A percentile compares a stretch with the other conserved stretches of the same genome.
Conservation (phyloP, 2,888 invertebrate species). For the Drosophila putrida region DNA sequence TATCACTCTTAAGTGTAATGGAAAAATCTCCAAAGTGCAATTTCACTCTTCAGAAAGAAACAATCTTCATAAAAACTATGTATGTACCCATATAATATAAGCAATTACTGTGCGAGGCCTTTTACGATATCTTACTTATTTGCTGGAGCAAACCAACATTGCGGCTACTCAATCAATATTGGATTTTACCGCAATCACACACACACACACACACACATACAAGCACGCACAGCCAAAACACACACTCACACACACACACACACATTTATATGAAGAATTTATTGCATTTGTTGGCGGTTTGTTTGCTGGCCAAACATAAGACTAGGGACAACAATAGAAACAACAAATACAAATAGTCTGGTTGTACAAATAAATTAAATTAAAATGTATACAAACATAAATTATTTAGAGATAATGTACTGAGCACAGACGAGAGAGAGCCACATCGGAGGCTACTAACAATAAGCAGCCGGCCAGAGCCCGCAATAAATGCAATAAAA, state of each 20-base stretch:
- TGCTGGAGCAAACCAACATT: slow-evolving; percentile 58
- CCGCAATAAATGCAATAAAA: slow-evolving; percentile 78
- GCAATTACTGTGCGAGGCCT: slow-evolving; percentile 47
- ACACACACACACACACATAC: slow-evolving; percentile 19
- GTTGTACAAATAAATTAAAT: slow-evolving; percentile 75
- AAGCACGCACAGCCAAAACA: neutral
- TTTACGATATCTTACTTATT: slow-evolving; percentile 66
- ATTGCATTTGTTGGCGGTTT: slow-evolving; percentile 56
- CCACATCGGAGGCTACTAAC: slow-evolving; percentile 47
- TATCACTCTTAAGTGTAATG: slow-evolving; percentile 50
- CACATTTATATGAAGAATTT: slow-evolving; percentile 53
- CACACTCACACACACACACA: slow-evolving; percentile 7
- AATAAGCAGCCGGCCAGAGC: slow-evolving; percentile 62
- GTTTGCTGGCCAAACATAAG: slow-evolving; percentile 58
- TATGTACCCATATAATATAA: slow-evolving; percentile 45
- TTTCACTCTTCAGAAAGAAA: slow-evolving; percentile 50
- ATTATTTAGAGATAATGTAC: slow-evolving; percentile 81
- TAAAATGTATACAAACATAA: slow-evolving; percentile 80
- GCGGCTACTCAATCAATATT: slow-evolving; percentile 77
- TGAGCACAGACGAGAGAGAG: slow-evolving; percentile 32
- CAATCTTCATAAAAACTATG: slow-evolving; percentile 69
- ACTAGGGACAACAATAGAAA: slow-evolving; percentile 16
- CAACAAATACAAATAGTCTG: slow-evolving; percentile 66
- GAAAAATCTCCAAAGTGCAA: slow-evolving; percentile 59
- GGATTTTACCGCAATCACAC: slow-evolving; percentile 55